A percentile compares a stretch with the other conserved stretches of the same genome.
phyloP scores from a whole-genome alignment of 2,113 vertebrate genomes.

The Alces alces region DNA sequence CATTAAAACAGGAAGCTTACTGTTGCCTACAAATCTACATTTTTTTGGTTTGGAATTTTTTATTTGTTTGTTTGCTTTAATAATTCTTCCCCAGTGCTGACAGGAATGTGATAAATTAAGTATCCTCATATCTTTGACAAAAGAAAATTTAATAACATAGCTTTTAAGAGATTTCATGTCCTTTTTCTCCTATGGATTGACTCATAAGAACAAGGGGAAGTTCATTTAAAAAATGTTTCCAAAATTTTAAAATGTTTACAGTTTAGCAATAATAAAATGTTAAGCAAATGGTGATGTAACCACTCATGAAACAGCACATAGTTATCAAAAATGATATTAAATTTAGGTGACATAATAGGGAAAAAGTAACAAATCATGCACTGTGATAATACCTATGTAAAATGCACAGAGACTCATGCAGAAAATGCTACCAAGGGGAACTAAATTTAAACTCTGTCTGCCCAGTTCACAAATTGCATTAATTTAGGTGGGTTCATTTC shows the following conservation, averaged over 20 bases:
- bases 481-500: neutral
- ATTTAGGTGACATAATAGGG: neutral
- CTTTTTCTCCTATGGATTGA: neutral
- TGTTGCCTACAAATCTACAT: neutral
- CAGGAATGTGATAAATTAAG: neutral
- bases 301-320: neutral
- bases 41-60: neutral
- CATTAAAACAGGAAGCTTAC: neutral
- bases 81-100: neutral
- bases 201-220: no score
- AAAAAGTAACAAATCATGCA: neutral
- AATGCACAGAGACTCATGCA: neutral
- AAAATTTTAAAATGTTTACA: neutral
- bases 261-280: neutral
- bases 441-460: neutral
- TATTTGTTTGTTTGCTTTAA: neutral
- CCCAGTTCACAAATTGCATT: neutral
- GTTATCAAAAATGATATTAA: neutral
- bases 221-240: neutral
- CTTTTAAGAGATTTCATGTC: neutral
- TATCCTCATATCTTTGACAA: neutral
- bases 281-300: neutral
- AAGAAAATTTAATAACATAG: neutral
- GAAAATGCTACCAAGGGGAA: neutral
- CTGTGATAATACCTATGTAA: neutral